Evolutionary conservation across 92 coral and sea anemone genomes (phyloP).

Genomic region (Porites cylindrica): DNA sequence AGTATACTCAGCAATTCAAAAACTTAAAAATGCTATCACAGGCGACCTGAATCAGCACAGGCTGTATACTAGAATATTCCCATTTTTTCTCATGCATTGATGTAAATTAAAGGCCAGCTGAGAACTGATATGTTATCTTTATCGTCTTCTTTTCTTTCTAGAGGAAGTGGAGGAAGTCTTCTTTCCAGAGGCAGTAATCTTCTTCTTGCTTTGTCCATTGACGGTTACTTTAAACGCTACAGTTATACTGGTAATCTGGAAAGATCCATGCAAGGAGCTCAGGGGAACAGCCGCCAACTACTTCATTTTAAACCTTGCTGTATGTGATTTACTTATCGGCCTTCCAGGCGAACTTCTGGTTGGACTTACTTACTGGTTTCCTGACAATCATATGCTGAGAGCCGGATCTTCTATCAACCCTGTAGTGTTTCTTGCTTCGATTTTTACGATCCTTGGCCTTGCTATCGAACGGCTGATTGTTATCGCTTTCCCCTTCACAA

Average conservation of each 20-base stretch:
- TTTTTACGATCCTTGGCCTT: background rate
- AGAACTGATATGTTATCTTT: background rate
- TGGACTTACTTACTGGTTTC: background rate
- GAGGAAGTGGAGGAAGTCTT: background rate
- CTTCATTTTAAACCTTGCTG: conserved; percentile 21
- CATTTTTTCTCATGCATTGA: too few species aligned
- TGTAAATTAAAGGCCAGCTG: too few species aligned
- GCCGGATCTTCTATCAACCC: too few species aligned
- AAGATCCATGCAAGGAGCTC: conserved; percentile 22
- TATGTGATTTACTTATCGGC: conserved; percentile 10
- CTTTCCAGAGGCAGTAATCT: background rate
- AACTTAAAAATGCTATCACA: too few species aligned
- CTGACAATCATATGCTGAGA: background rate
- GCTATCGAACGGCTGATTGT: conserved; percentile 15
- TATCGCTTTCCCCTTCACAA: background rate
- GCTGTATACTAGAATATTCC: too few species aligned
- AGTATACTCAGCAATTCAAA: too few species aligned
- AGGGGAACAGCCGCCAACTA: background rate
- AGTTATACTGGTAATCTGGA: conserved; percentile 15
- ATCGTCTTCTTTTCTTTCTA: background rate
- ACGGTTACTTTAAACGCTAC: background rate
- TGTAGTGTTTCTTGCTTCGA: background rate
- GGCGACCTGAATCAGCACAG: too few species aligned
- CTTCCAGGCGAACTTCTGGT: conserved; percentile 19
- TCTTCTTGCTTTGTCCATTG: background rate